Evolutionary conservation across 1,140 invertebrate species (phyloP).

Genomic region (Archivesica marissinica): DNA sequence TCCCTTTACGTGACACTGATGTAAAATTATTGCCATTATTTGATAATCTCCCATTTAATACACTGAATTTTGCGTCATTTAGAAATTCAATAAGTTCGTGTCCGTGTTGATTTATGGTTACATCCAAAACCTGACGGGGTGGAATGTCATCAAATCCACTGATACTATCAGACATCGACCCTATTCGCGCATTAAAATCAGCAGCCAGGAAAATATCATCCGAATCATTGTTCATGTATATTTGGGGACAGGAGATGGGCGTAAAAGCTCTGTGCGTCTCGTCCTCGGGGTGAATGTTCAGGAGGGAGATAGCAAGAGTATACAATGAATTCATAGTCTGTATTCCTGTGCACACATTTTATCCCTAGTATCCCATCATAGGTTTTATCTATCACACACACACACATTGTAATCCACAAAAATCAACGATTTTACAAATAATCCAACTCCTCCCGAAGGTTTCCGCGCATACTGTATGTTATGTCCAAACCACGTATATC

Average conservation of each 20-base stretch:
- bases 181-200: background rate
- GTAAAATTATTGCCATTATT: constrained; percentile 48
- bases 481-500: constrained; percentile 12
- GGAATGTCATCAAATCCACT: background rate
- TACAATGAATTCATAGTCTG: background rate
- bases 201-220: background rate
- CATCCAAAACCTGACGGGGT: background rate
- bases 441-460: constrained; percentile 2
- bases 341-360: background rate
- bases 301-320: background rate
- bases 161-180: background rate
- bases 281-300: background rate
- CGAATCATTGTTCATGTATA: background rate
- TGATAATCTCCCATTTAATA: too few species aligned
- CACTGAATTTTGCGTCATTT: constrained; percentile 59
- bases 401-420: background rate
- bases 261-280: background rate
- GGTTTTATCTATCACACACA: background rate
- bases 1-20: constrained; percentile 40
- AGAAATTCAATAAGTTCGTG: constrained; percentile 60
- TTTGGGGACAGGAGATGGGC: background rate
- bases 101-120: background rate
- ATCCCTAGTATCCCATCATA: constrained; percentile 10
- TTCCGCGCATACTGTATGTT: background rate
- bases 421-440: background rate